Evolutionary conservation across 2,797 vertebrate genomes (phyloP).

Genomic region (Chrosomus eos): DNA sequence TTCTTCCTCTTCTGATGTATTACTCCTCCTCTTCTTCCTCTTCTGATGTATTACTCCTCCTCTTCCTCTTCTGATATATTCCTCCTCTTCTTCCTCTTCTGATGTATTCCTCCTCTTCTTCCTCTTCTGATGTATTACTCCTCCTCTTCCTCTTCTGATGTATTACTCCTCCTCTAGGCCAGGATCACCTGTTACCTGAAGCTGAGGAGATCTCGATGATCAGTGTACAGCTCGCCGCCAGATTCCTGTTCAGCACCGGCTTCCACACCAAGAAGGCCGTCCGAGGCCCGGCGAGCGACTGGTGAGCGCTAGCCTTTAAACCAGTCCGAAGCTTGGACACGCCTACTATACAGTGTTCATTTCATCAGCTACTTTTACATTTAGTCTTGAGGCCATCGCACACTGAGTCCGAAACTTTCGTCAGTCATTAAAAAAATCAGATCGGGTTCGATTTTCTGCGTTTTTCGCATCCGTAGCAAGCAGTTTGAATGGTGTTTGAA

Average conservation of each 20-base stretch:
- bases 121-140: no score
- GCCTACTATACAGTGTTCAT: no score
- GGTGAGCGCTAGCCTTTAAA: slow-evolving; percentile 75
- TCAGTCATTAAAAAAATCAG: no score
- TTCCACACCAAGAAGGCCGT: slow-evolving; percentile 99
- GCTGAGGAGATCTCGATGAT: slow-evolving; percentile 99
- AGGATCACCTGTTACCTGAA: slow-evolving; percentile 98
- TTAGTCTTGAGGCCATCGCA: no score
- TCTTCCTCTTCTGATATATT: background rate
- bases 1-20: background rate
- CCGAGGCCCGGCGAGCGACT: slow-evolving; percentile 96
- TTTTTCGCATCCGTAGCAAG: no score
- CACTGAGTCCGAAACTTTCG: no score
- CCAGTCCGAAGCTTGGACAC: no score
- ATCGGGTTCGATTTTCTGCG: no score
- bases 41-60: background rate
- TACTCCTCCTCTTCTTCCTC: background rate
- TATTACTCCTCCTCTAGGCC: slow-evolving; percentile 74
- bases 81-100: background rate
- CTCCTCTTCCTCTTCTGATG: background rate
- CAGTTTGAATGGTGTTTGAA: no score
- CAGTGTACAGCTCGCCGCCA: slow-evolving; percentile 97
- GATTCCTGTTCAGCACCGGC: slow-evolving; percentile 98
- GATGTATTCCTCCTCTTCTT: background rate
- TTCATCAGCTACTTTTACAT: no score